A percentile compares a stretch with the other conserved stretches of the same genome.
phyloP scores from a whole-genome alignment of 2,888 invertebrate genomes.

The Spisula solida region DNA sequence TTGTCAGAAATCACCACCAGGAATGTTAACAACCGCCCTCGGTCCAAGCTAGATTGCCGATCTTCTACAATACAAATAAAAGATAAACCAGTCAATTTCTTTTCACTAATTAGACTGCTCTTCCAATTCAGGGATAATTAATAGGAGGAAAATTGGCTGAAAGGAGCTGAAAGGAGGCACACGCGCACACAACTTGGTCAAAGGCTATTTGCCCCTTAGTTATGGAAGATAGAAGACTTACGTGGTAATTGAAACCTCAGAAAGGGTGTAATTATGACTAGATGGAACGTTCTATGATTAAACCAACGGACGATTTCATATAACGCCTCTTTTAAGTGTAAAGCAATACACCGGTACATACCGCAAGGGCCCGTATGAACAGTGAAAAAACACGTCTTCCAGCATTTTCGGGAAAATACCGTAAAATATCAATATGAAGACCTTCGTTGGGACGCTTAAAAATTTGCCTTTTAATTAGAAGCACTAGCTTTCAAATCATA shows the following conservation, averaged over 20 bases:
- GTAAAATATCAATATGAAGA: no score
- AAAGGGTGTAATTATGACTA: constrained; percentile 25
- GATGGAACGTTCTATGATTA: not conserved
- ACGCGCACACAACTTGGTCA: constrained; percentile 61
- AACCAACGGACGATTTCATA: not conserved
- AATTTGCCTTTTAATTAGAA: no score
- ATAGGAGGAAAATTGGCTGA: constrained; percentile 39
- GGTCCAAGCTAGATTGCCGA: constrained; percentile 33
- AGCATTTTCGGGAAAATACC: not conserved
- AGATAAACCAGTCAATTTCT: constrained; percentile 62
- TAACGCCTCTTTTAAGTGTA: not conserved
- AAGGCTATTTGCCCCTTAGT: constrained; percentile 47
- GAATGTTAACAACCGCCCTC: constrained; percentile 66
- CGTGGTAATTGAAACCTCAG: constrained; percentile 28
- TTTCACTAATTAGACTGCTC: constrained; percentile 56
- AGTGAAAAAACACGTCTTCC: not conserved
- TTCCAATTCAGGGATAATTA: constrained; percentile 66
- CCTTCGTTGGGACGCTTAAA: no score
- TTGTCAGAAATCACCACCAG: constrained; percentile 59
- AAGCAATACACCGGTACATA: not conserved
- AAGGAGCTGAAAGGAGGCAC: constrained; percentile 50
- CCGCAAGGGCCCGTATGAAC: not conserved
- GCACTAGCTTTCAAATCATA: no score
- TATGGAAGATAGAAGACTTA: constrained; percentile 23
- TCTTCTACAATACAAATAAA: constrained; percentile 42